Evolutionary conservation across 2,888 invertebrate genomes (phyloP).

Genomic region (Dinocampus coccinellae): DNA sequence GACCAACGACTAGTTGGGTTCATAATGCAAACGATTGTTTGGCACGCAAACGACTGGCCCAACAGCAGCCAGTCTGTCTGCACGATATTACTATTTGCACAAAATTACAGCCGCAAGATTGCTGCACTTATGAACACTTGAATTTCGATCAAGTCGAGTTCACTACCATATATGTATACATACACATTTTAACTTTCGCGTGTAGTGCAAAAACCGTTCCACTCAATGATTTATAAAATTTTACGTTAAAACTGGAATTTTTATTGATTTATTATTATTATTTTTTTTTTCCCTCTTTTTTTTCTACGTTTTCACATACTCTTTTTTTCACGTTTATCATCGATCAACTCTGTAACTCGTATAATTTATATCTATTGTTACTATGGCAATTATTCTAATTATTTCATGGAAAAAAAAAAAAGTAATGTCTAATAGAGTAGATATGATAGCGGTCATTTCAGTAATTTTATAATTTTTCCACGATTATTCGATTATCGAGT

Average conservation of each 20-base stretch:
- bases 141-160: slow-evolving; percentile 54
- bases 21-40: slow-evolving; percentile 62
- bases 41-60: slow-evolving; percentile 55
- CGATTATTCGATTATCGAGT: not conserved
- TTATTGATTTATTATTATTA: too few species aligned
- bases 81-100: slow-evolving; percentile 67
- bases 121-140: slow-evolving; percentile 59
- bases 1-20: slow-evolving; percentile 38
- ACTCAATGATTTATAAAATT: slow-evolving; percentile 26
- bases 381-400: not conserved
- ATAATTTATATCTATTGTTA: not conserved
- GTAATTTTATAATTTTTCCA: not conserved
- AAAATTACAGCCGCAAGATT: slow-evolving; percentile 63
- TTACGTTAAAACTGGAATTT: slow-evolving; percentile 35
- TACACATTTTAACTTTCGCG: slow-evolving; percentile 32
- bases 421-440: not conserved
- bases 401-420: not conserved
- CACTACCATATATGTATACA: not conserved
- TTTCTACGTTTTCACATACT: not conserved
- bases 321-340: not conserved
- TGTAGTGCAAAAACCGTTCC: slow-evolving; percentile 1
- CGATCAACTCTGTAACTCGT: not conserved
- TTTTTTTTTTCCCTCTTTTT: too few species aligned
- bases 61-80: slow-evolving; percentile 53
- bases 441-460: not conserved